A percentile compares a stretch with the other conserved stretches of the same genome.
Conservation (phyloP, 1,140 invertebrate species). For the Lysiphlebus fabarum region DNA sequence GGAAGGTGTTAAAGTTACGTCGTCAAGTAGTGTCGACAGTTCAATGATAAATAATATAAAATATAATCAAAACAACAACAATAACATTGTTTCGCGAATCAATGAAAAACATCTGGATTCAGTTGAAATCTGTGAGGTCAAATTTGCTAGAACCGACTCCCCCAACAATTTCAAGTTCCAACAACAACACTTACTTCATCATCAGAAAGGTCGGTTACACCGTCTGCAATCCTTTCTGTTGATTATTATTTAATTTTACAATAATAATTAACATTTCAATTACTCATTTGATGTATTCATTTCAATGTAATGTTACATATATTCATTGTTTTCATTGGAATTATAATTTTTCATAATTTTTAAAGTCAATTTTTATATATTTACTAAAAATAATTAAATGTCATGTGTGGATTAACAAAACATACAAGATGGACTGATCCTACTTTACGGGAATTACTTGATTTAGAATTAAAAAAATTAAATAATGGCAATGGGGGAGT, state of each 20-base stretch:
- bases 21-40: neutral
- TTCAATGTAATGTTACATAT: too few relatives aligned
- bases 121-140: slow-evolving; percentile 34
- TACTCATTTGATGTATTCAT: too few relatives aligned
- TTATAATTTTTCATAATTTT: neutral
- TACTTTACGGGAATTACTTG: too few relatives aligned
- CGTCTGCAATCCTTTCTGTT: neutral
- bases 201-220: slow-evolving; percentile 23
- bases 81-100: neutral
- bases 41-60: neutral
- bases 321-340: neutral
- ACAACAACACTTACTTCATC: slow-evolving; percentile 9
- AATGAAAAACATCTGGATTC: slow-evolving; percentile 24
- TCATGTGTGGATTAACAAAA: too few relatives aligned
- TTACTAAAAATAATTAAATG: too few relatives aligned
- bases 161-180: slow-evolving; percentile 23
- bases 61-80: neutral
- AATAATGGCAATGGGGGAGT: too few relatives aligned
- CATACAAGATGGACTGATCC: too few relatives aligned
- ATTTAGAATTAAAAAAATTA: too few relatives aligned
- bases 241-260: slow-evolving; percentile 3
- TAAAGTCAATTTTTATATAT: neutral
- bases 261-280: neutral
- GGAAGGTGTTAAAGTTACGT: slow-evolving; percentile 11
- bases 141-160: slow-evolving; percentile 34